Percentiles rank a stretch among this genome's conserved stretches.
phyloP scores from a whole-genome alignment of 2,888 invertebrate species.

The Polydrusus pterygomalis region DNA sequence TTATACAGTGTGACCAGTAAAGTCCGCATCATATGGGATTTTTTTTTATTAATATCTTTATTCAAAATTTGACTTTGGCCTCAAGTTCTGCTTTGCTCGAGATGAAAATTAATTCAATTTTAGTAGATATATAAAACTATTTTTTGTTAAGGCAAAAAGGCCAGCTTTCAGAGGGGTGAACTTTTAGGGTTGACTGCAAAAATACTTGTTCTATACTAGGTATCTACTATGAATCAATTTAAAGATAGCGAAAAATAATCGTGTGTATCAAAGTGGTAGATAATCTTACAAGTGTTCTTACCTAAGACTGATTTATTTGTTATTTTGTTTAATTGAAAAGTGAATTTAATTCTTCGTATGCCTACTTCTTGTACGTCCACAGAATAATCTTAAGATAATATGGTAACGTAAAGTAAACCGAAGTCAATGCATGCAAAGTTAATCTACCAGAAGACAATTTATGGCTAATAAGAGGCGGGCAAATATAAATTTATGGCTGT shows the following conservation, averaged over 20 bases:
- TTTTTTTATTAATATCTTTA: too few species aligned
- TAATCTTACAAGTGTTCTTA: conserved; percentile 14
- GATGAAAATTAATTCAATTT: too few species aligned
- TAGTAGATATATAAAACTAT: too few species aligned
- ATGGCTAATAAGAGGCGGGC: conserved; percentile 53
- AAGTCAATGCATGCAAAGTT: conserved; percentile 48
- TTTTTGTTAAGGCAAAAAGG: too few species aligned
- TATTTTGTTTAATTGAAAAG: conserved; percentile 55
- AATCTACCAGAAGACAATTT: conserved; percentile 56
- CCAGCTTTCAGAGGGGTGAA: too few species aligned
- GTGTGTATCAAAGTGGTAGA: not conserved
- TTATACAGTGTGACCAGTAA: too few species aligned
- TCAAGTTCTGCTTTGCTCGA: too few species aligned
- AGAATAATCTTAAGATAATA: conserved; percentile 55
- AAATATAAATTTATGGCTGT: conserved; percentile 55
- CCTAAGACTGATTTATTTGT: conserved; percentile 43
- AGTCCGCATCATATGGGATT: too few species aligned
- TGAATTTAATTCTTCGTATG: conserved; percentile 50
- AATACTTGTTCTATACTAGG: not conserved
- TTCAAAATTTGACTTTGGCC: too few species aligned
- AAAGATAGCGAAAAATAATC: not conserved
- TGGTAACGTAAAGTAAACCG: conserved; percentile 49
- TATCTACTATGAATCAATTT: not conserved
- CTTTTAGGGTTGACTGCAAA: too few species aligned
- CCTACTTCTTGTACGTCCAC: conserved; percentile 44